A percentile compares a stretch with the other conserved stretches of the same genome.
Conservation (phyloP, 1,140 invertebrate genomes). For the Latrodectus geometricus region DNA sequence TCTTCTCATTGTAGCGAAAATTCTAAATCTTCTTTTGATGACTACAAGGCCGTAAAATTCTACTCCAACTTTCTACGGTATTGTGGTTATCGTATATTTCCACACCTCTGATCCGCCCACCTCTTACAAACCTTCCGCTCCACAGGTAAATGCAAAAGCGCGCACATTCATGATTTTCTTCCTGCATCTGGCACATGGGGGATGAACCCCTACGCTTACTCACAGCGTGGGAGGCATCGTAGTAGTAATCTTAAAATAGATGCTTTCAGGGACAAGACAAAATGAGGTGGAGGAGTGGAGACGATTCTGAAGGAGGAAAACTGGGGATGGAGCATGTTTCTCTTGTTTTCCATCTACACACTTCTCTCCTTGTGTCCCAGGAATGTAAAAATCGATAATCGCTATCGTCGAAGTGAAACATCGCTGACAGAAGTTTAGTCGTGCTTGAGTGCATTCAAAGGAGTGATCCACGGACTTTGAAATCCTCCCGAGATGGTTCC, state of each 20-base stretch:
- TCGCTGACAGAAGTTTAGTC: not conserved
- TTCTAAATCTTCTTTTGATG: too few species aligned
- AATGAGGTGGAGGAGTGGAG: not conserved
- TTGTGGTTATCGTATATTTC: too few species aligned
- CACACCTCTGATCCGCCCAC: not conserved
- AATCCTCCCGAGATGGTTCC: too few species aligned
- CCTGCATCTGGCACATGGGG: not conserved
- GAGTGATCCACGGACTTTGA: not conserved
- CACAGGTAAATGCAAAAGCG: not conserved
- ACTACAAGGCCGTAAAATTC: too few species aligned
- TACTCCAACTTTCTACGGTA: too few species aligned
- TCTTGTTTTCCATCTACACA: conserved; percentile 16
- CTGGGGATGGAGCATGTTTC: not conserved
- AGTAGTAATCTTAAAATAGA: conserved; percentile 29
- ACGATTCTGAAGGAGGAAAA: not conserved
- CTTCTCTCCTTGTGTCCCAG: not conserved
- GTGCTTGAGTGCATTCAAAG: not conserved
- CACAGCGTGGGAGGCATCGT: conserved; percentile 3
- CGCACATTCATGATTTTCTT: not conserved
- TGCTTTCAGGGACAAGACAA: not conserved
- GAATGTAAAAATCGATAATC: conserved; percentile 23
- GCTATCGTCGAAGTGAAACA: not conserved
- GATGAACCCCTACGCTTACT: not conserved
- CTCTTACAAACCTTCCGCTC: not conserved
- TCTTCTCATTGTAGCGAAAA: too few species aligned